Conservation (phyloP, 2,797 vertebrate genomes). For the Dryobates pubescens region DNA sequence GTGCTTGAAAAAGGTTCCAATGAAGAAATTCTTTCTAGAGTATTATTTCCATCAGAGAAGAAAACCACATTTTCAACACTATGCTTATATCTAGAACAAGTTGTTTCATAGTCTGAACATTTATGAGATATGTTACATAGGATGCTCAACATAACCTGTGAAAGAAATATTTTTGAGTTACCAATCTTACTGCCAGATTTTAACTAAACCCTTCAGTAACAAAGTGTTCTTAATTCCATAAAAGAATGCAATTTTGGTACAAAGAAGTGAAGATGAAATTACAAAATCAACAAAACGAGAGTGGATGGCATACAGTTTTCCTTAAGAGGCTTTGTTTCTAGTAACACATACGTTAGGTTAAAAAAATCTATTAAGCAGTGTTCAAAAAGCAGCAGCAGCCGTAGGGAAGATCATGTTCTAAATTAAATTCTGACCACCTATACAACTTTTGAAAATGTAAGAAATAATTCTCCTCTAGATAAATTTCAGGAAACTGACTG, state of each 20-base stretch:
- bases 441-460: not conserved
- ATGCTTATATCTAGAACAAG: not conserved
- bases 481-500: not conserved
- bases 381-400: not conserved
- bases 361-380: not conserved
- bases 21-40: not conserved
- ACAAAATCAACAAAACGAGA: not conserved
- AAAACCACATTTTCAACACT: not conserved
- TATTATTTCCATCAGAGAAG: not conserved
- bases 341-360: not conserved
- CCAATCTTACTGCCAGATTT: not conserved
- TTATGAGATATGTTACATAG: not conserved
- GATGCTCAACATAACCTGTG: not conserved
- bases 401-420: not conserved
- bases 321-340: not conserved
- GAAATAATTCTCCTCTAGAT: not conserved
- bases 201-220: not conserved
- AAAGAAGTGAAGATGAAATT: not conserved
- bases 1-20: not conserved
- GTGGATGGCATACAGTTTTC: not conserved
- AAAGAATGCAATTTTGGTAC: not conserved
- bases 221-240: not conserved
- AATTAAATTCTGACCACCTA: not conserved
- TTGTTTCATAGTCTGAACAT: not conserved
- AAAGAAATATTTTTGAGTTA: not conserved